Conservation (phyloP, 2,888 invertebrate species). For the Epinotia nisella region DNA sequence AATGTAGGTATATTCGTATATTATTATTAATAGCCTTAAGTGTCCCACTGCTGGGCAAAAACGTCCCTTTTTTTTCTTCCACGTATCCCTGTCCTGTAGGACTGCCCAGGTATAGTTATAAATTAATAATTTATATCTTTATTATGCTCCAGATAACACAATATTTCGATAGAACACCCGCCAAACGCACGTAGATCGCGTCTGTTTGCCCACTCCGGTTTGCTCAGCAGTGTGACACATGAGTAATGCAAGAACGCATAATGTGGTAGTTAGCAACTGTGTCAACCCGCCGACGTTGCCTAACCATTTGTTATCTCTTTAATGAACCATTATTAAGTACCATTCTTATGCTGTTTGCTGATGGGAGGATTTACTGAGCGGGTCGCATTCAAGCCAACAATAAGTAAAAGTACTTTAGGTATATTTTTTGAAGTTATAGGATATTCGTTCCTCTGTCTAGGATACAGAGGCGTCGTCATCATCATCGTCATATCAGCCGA, state of each 20-base stretch:
- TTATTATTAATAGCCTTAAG: too few relatives aligned
- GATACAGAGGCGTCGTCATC: too few relatives aligned
- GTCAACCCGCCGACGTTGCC: conserved; percentile 34
- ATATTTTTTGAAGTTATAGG: too few relatives aligned
- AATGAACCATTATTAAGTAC: conserved; percentile 34
- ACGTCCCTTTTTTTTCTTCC: too few relatives aligned
- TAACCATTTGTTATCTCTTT: conserved; percentile 22
- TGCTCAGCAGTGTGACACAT: conserved; percentile 26
- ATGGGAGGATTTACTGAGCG: conserved; percentile 8
- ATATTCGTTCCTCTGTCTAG: too few relatives aligned
- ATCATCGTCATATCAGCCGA: too few relatives aligned
- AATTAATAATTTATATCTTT: background rate
- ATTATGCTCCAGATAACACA: background rate
- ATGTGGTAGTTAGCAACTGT: conserved; percentile 23
- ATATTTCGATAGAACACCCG: background rate
- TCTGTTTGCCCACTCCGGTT: conserved; percentile 15
- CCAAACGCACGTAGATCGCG: background rate
- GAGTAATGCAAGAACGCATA: conserved; percentile 31
- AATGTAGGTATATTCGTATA: too few relatives aligned
- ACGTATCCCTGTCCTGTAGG: too few relatives aligned
- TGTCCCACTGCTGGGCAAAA: too few relatives aligned
- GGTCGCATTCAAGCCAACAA: background rate
- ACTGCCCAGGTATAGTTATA: too few relatives aligned
- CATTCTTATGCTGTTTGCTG: conserved; percentile 30
- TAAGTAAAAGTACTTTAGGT: too few relatives aligned